Evolutionary conservation across 2,888 invertebrate species (phyloP).

Genomic region (Dorcus hopei): DNA sequence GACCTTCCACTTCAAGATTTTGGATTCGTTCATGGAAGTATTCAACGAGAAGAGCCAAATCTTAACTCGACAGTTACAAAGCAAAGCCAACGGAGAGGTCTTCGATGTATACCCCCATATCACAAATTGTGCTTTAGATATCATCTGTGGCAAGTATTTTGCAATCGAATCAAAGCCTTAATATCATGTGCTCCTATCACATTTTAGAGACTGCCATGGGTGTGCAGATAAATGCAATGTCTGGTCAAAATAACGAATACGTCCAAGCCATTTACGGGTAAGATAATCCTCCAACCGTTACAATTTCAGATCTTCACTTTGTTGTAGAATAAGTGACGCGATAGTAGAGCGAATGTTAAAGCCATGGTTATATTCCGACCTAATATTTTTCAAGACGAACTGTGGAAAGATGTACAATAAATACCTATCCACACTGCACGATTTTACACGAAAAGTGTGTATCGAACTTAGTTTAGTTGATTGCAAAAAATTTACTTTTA

Average conservation of each 20-base stretch:
- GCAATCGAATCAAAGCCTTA: not conserved
- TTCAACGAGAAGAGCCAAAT: conserved; percentile 35
- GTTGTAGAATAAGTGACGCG: conserved; percentile 13
- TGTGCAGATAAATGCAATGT: conserved; percentile 47
- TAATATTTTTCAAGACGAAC: conserved; percentile 46
- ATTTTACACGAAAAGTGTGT: conserved; percentile 52
- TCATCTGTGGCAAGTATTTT: conserved; percentile 37
- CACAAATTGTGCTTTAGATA: conserved; percentile 37
- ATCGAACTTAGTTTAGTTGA: not conserved
- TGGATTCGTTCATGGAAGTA: conserved; percentile 35
- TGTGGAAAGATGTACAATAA: conserved; percentile 47
- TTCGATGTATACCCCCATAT: conserved; percentile 38
- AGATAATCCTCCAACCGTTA: not conserved
- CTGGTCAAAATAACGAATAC: conserved; percentile 47
- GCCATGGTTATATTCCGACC: conserved; percentile 52
- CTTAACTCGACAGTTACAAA: conserved; percentile 24
- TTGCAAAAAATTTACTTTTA: not conserved
- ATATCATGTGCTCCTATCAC: not conserved
- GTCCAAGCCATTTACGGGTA: conserved; percentile 48
- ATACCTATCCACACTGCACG: conserved; percentile 50
- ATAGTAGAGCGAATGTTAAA: conserved; percentile 23
- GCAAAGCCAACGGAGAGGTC: conserved; percentile 29
- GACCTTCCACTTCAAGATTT: conserved; percentile 38
- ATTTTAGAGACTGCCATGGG: conserved; percentile 60
- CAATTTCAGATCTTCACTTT: not conserved